Base-by-base conservation (phyloP, 2,113 vertebrate genomes). In the Tricholaema leucomelas region DNA sequence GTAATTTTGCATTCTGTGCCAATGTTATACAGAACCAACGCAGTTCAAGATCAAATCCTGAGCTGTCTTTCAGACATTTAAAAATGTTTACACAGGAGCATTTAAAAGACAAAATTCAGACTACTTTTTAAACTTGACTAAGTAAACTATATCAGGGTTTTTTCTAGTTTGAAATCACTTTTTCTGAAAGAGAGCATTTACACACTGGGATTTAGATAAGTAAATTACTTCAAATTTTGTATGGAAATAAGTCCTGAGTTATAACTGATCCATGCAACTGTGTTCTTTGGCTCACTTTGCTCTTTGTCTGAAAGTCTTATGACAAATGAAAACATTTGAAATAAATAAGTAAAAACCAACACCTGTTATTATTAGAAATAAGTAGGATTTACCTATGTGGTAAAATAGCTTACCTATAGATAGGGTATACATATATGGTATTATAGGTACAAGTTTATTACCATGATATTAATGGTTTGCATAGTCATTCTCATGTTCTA, bases 211-310 rank as follows among this genome's bases (percentile, higher is more conserved):
- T 58, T 81, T 77, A 71, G 8, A 13, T 35, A 88, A 31, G 10
- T 38, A 28, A 60, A 40, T n/a, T 5, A 80, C 59, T 88, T 70
- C 21, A 80, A 31, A 82, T 66, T 70, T 28, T 79, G 50, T 65
- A 42, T 58, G 48, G 86, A 93, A 88, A 81, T 14, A 88, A 93
- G 58, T 38, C 54, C 58, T 72, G 63, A 94, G 72, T 88, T 78
- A 65, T 44, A 91, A 75, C n/a, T 38, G 36, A 72, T 72, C 86
- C 5, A 40, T 81, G 35, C 50, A 83, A 84, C 10, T 5, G 14
- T 88, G 58, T 66, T 66, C 48, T 86, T 73, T 84, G 77, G 65
- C 54, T 83, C 15, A 61, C 13, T 60, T 84, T 78, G 35, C 31
- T 94, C 16, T 72, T 87, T 76, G 74, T 38, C 61, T 69, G 44